A percentile compares a stretch with the other conserved stretches of the same genome.
These are phyloP conservation scores for Cariama cristata DNA, from an alignment of 2,113 vertebrate species.

Conservation along the genomic window DNA sequence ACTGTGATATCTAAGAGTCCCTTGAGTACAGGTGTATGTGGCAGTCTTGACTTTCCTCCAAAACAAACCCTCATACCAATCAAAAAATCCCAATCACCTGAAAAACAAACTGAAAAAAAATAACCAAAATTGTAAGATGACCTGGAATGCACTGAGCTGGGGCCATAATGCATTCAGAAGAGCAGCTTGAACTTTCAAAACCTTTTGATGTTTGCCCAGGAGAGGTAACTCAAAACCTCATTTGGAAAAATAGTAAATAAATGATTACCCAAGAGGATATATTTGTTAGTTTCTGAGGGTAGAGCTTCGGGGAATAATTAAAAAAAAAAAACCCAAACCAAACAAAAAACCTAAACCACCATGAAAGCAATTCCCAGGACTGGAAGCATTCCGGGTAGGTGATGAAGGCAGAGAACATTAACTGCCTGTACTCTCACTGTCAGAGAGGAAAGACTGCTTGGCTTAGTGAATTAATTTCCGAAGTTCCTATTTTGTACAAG, in stretches of 20 bases:
- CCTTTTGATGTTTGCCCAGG: neutral
- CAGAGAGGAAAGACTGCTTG: neutral
- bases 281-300: neutral
- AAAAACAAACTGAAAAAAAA: neutral
- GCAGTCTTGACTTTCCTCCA: neutral
- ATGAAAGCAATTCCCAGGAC: neutral
- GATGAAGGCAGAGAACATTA: neutral
- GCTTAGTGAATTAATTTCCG: neutral
- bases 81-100: neutral
- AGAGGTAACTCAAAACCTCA: neutral
- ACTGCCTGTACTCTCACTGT: neutral
- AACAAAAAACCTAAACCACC: fast-evolving
- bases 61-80: neutral
- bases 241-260: constrained; percentile 7
- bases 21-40: neutral
- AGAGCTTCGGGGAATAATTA: neutral
- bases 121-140: neutral
- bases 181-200: neutral
- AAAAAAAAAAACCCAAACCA: neutral
- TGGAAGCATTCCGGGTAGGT: neutral
- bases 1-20: neutral
- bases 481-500: neutral
- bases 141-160: neutral
- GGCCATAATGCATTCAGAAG: neutral
- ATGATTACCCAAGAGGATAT: neutral